Evolutionary conservation across 2,888 invertebrate species (phyloP).

Genomic region (Eristalis pertinax): DNA sequence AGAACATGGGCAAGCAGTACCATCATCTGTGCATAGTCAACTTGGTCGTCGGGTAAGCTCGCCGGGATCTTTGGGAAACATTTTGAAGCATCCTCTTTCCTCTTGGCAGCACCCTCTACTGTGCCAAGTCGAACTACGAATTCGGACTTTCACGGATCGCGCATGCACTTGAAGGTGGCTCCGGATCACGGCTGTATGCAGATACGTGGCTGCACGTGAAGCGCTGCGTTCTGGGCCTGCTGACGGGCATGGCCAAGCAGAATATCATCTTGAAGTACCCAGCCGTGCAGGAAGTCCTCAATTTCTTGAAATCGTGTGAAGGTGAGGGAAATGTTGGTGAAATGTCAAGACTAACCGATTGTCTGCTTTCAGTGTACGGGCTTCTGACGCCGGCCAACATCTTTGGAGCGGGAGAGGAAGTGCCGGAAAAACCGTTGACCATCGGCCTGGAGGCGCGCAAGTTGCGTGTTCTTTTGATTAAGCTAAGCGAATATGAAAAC

Average conservation of each 20-base stretch:
- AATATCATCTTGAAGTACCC: constrained; percentile 90
- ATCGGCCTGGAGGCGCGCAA: constrained; percentile 81
- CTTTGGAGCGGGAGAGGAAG: constrained; percentile 77
- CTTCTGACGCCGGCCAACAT: constrained; percentile 80
- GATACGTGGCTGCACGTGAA: constrained; percentile 99
- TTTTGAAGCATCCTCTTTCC: neutral
- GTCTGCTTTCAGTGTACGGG: constrained; percentile 76
- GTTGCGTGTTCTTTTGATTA: constrained; percentile 78
- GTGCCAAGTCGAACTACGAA: constrained; percentile 99
- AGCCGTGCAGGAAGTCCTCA: constrained; percentile 90
- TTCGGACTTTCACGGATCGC: constrained; percentile 99
- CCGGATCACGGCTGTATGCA: constrained; percentile 90
- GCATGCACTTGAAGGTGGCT: constrained; percentile 88
- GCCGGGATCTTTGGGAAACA: neutral
- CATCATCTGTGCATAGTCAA: constrained; percentile 99
- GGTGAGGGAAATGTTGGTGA: constrained; percentile 80
- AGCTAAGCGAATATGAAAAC: constrained; percentile 80
- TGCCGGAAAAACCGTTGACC: constrained; percentile 78
- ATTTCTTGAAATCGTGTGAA: constrained; percentile 93
- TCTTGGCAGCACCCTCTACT: constrained; percentile 91
- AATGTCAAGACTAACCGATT: neutral
- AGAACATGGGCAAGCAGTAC: constrained; percentile 92
- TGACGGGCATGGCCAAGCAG: constrained; percentile 93
- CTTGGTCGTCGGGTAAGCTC: constrained; percentile 93
- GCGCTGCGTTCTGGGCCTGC: constrained; percentile 93